Evolutionary conservation across 1,140 invertebrate species (phyloP).

Genomic region (Drosophila pseudoananassae): DNA sequence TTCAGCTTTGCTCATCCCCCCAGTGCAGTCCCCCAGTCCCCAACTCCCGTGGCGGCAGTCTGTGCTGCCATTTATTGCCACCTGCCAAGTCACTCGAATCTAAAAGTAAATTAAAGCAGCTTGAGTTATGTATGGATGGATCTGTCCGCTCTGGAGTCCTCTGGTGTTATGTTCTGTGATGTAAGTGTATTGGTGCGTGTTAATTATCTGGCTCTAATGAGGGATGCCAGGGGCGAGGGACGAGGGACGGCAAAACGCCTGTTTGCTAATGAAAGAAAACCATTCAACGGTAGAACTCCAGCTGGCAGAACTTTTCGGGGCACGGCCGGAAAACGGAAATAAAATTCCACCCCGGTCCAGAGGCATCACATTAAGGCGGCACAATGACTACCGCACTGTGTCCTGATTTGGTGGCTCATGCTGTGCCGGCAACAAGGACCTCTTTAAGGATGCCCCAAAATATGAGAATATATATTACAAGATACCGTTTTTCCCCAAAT

Average conservation of each 20-base stretch:
- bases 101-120: slow-evolving; percentile 59
- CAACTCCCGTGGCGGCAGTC: not conserved
- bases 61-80: slow-evolving; percentile 19
- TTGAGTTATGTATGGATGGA: slow-evolving; percentile 27
- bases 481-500: not conserved
- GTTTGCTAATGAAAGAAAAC: slow-evolving; percentile 73
- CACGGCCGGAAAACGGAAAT: slow-evolving; percentile 23
- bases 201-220: slow-evolving; percentile 75
- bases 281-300: slow-evolving; percentile 58
- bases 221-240: not conserved
- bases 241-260: slow-evolving; percentile 17
- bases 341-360: slow-evolving; percentile 47
- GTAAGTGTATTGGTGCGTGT: slow-evolving; percentile 37
- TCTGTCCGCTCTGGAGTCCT: not conserved
- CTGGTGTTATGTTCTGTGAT: not conserved
- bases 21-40: not conserved
- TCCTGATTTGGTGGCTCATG: slow-evolving; percentile 66
- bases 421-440: slow-evolving; percentile 48
- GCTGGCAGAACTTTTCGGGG: slow-evolving; percentile 42
- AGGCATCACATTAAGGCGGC: slow-evolving; percentile 19
- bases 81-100: slow-evolving; percentile 56
- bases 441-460: slow-evolving; percentile 8
- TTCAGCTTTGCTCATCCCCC: slow-evolving; percentile 44
- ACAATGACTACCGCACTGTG: slow-evolving; percentile 69
- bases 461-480: slow-evolving; percentile 11